Evolutionary conservation across 64 coral and sea anemone genomes (phyloP).

Genomic region (Actinia equina): DNA sequence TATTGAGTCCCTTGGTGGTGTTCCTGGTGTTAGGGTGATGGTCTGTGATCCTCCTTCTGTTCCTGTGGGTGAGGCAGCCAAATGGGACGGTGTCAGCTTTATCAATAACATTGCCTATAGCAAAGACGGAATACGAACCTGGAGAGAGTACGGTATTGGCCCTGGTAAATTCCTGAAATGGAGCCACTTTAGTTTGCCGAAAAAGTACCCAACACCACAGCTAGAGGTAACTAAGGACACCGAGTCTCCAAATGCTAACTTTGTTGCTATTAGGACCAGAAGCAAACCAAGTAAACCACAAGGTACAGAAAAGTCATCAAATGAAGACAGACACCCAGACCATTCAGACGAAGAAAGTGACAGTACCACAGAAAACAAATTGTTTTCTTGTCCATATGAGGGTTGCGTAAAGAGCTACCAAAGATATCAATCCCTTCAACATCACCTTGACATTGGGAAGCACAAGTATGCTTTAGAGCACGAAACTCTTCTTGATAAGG

Average conservation of each 20-base stretch:
- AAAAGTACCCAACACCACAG: conserved; percentile 6
- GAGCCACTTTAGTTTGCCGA: conserved; percentile 12
- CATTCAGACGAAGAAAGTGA: too few relatives aligned
- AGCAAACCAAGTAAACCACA: too few relatives aligned
- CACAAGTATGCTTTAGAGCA: too few relatives aligned
- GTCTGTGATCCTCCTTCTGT: background rate
- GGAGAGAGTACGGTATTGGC: conserved; percentile 21
- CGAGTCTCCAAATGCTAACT: background rate
- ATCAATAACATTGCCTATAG: background rate
- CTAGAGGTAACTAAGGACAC: conserved; percentile 3
- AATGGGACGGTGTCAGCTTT: background rate
- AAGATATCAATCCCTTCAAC: background rate
- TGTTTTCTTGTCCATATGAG: too few relatives aligned
- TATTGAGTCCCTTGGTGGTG: too few relatives aligned
- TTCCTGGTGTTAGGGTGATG: too few relatives aligned
- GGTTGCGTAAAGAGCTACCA: background rate
- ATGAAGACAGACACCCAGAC: too few relatives aligned
- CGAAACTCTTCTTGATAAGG: too few relatives aligned
- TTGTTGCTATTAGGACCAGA: background rate
- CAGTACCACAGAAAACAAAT: too few relatives aligned
- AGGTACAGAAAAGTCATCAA: too few relatives aligned
- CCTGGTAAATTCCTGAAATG: conserved; percentile 33
- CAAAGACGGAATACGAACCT: conserved; percentile 4
- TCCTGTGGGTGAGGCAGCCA: background rate
- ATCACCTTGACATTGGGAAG: too few relatives aligned